A percentile compares a stretch with the other conserved stretches of the same genome.
Evolutionary conservation across 2,888 invertebrate species (phyloP).

Genomic region (Agonopterix alstromeriana): DNA sequence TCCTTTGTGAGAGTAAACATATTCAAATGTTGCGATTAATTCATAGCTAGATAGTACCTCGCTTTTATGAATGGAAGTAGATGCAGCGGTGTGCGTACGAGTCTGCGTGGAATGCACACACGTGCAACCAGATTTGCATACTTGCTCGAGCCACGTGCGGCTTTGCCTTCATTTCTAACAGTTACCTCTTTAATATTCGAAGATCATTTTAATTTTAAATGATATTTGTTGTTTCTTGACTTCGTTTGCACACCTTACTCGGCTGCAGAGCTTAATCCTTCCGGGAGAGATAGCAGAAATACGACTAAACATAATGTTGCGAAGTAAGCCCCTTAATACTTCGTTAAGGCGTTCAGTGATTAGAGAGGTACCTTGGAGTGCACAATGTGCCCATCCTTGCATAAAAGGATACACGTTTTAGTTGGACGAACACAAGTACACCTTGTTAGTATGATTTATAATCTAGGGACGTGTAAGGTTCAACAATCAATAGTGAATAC

Average conservation of each 20-base stretch:
- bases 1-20: conserved; percentile 74
- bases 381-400: conserved; percentile 21
- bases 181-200: conserved; percentile 69
- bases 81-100: conserved; percentile 34
- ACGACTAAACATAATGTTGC: not conserved
- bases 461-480: conserved; percentile 17
- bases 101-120: conserved; percentile 38
- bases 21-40: conserved; percentile 77
- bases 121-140: conserved; percentile 56
- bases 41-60: conserved; percentile 71
- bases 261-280: too few relatives aligned
- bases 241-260: not conserved
- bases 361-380: conserved; percentile 24
- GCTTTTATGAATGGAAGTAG: conserved; percentile 71
- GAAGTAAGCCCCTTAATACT: conserved; percentile 24
- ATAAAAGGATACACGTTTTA: conserved; percentile 17
- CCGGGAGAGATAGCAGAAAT: too few relatives aligned
- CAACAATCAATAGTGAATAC: conserved; percentile 23
- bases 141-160: conserved; percentile 63
- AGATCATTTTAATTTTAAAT: conserved; percentile 65
- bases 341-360: conserved; percentile 38
- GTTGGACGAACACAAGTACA: conserved; percentile 30
- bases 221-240: conserved; percentile 50
- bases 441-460: conserved; percentile 56
- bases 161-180: conserved; percentile 46